phyloP scores from a whole-genome alignment of 2,888 invertebrate genomes.

The Cryptocephalus primarius region DNA sequence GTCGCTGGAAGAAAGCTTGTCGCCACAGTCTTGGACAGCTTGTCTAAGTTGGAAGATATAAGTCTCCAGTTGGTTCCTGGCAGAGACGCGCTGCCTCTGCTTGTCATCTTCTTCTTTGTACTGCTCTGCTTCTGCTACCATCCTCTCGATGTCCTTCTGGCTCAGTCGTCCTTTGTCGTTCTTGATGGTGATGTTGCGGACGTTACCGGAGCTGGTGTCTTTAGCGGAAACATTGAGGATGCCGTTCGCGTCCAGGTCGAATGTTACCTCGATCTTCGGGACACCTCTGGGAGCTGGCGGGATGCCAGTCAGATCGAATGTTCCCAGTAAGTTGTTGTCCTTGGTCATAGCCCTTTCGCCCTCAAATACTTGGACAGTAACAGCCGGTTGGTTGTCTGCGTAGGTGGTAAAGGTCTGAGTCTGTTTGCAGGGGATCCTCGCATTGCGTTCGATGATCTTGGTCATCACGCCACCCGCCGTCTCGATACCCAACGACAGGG shows the following conservation, averaged over 20 bases:
- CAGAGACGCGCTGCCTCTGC: conserved; percentile 52
- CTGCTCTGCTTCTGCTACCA: conserved; percentile 63
- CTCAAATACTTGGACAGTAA: conserved; percentile 49
- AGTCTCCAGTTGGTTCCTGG: conserved; percentile 61
- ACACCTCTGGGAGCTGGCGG: conserved; percentile 60
- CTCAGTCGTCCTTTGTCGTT: conserved; percentile 74
- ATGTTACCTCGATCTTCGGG: conserved; percentile 59
- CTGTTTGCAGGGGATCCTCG: conserved; percentile 44
- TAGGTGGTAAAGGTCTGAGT: conserved; percentile 51
- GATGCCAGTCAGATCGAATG: conserved; percentile 55
- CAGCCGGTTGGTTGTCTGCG: conserved; percentile 54
- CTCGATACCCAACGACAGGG: conserved; percentile 63
- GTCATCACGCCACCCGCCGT: conserved; percentile 72
- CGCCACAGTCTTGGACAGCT: conserved; percentile 50
- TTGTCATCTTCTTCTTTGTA: conserved; percentile 64
- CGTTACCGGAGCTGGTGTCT: conserved; percentile 51
- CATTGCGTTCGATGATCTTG: conserved; percentile 46
- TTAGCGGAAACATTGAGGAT: conserved; percentile 50
- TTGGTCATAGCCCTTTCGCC: conserved; percentile 75
- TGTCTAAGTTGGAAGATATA: conserved; percentile 61
- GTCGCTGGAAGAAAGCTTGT: conserved; percentile 52
- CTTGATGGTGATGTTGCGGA: conserved; percentile 67
- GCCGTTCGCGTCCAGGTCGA: conserved; percentile 65
- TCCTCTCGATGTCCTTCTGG: conserved; percentile 71
- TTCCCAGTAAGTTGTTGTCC: conserved; percentile 60